Conservation (phyloP, 2,113 vertebrate species). For the Gymnocephalus cernua region DNA sequence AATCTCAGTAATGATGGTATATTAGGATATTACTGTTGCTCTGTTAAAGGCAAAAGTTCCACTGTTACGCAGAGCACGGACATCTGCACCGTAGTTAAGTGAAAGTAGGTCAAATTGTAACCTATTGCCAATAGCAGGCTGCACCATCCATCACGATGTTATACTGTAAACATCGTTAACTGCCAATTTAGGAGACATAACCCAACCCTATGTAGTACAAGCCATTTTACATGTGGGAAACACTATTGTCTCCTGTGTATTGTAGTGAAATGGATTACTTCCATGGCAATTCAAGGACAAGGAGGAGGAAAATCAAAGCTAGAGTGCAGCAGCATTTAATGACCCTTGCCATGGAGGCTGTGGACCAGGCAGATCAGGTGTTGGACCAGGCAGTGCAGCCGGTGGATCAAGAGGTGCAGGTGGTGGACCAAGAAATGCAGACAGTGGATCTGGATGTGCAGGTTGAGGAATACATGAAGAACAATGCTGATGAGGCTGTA, state of each 20-base stretch:
- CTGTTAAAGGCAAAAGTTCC: too few species aligned
- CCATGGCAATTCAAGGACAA: neutral
- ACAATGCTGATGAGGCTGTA: neutral
- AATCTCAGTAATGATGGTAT: too few species aligned
- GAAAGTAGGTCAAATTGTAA: too few species aligned
- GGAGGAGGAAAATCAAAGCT: neutral
- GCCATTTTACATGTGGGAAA: neutral
- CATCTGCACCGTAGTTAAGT: too few species aligned
- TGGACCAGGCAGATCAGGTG: slow-evolving; percentile 1
- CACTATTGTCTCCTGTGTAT: neutral
- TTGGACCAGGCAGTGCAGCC: neutral
- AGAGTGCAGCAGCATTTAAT: slow-evolving; percentile 17
- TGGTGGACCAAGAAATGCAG: neutral
- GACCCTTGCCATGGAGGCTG: slow-evolving; percentile 4
- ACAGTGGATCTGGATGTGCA: neutral
- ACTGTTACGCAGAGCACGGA: too few species aligned
- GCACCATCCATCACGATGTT: too few species aligned
- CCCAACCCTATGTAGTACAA: too few species aligned
- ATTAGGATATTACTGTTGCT: too few species aligned
- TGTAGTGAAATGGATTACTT: neutral
- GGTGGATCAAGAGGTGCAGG: neutral
- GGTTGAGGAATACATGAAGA: neutral
- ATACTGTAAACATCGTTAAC: too few species aligned
- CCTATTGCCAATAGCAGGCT: too few species aligned
- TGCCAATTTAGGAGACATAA: too few species aligned